Percentiles rank a stretch among this genome's conserved stretches.
phyloP scores from a whole-genome alignment of 2,797 vertebrate species.

The Pseudopleuronectes americanus region DNA sequence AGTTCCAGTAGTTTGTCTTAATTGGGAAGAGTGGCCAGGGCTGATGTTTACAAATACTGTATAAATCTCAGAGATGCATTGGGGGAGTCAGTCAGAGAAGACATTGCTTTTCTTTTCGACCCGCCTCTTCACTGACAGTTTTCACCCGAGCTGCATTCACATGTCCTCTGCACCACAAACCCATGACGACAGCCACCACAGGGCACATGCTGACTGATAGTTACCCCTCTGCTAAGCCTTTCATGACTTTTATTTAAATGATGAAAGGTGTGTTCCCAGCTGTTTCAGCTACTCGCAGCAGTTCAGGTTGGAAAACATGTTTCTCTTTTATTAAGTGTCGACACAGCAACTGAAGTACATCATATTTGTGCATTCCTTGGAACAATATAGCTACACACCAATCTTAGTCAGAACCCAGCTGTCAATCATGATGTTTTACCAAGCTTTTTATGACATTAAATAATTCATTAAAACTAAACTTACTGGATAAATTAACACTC shows the following conservation, averaged over 20 bases:
- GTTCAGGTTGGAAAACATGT: constrained; percentile 50
- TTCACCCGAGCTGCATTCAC: constrained; percentile 35
- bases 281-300: neutral
- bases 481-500: too few species aligned
- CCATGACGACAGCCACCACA: constrained; percentile 44
- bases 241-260: constrained; percentile 10
- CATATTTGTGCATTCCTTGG: constrained; percentile 7
- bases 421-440: too few species aligned
- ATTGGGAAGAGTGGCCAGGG: constrained; percentile 14
- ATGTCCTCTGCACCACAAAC: constrained; percentile 14
- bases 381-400: too few species aligned
- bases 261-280: neutral
- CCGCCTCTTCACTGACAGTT: constrained; percentile 24
- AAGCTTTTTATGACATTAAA: too few species aligned
- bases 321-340: constrained; percentile 20
- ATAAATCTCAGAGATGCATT: constrained; percentile 2
- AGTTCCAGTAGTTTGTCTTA: neutral
- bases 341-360: neutral
- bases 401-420: too few species aligned
- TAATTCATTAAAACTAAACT: too few species aligned
- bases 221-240: neutral
- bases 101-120: neutral
- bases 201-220: constrained; percentile 28
- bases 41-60: constrained; percentile 8
- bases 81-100: neutral